Conservation (phyloP, 2,797 vertebrate genomes). For the Arctocebus calabarensis region DNA sequence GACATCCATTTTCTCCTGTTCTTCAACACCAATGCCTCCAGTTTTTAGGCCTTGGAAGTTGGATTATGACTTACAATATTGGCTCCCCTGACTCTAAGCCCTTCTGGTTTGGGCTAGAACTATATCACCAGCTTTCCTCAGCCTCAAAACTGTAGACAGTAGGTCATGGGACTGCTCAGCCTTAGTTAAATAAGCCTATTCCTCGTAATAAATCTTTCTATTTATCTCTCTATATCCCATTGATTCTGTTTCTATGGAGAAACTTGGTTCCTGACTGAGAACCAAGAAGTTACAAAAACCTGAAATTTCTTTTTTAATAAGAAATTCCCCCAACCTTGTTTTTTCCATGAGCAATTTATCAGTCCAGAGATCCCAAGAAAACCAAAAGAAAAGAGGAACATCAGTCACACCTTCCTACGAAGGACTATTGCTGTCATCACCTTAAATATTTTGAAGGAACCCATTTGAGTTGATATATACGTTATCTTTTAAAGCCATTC, state of each 20-base stretch:
- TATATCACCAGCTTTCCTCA: background rate
- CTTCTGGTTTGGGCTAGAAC: background rate
- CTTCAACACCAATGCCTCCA: background rate
- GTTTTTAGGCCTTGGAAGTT: background rate
- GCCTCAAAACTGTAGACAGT: background rate
- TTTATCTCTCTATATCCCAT: background rate
- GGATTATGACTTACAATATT: background rate
- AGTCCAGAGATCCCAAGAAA: background rate
- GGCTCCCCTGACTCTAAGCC: background rate
- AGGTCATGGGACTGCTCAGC: background rate
- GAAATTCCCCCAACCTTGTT: background rate
- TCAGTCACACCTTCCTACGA: background rate
- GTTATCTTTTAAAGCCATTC: slow-evolving; percentile 32
- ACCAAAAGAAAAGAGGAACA: slow-evolving; percentile 19
- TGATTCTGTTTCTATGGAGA: slow-evolving; percentile 1
- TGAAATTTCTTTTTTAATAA: slow-evolving; percentile 9
- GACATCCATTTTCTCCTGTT: background rate
- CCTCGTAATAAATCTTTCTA: background rate
- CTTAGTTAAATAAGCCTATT: background rate
- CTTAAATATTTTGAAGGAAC: background rate
- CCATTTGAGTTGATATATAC: background rate
- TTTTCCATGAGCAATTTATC: slow-evolving; percentile 67
- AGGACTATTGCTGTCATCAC: background rate
- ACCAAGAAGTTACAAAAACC: slow-evolving; percentile 32
- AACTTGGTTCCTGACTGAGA: background rate